These are phyloP conservation scores for Seriola aureovittata DNA, from an alignment of 2,113 vertebrate species.

Conservation along the genomic window DNA sequence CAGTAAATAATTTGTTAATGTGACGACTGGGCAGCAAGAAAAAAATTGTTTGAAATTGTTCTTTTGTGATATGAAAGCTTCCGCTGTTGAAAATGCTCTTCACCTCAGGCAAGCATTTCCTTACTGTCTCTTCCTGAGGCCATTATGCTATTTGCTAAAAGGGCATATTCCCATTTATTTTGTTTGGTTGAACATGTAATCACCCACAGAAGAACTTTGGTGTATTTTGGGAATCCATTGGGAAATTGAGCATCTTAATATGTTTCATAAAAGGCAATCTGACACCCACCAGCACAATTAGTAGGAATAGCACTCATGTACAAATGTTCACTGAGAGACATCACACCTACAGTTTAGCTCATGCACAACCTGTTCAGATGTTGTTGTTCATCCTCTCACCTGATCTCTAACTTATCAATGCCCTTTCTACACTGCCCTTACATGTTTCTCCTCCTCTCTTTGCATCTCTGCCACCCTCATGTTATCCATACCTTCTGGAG, in stretches of 20 bases:
- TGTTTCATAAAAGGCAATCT: neutral
- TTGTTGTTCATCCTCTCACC: constrained; percentile 12
- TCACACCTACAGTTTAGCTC: neutral
- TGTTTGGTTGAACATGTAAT: neutral
- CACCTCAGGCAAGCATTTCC: neutral
- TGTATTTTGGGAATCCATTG: neutral
- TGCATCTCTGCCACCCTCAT: neutral
- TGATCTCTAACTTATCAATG: neutral
- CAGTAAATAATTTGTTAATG: too few species aligned
- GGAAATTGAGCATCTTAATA: too few species aligned
- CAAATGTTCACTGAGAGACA: neutral
- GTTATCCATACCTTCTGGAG: neutral
- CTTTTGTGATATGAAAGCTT: neutral
- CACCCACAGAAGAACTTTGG: neutral
- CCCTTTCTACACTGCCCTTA: neutral
- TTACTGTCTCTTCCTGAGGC: neutral
- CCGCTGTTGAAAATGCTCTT: neutral
- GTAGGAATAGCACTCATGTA: neutral
- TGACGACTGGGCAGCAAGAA: too few species aligned
- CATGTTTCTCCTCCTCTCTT: neutral
- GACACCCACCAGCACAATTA: neutral
- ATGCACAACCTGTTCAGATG: neutral
- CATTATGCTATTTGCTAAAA: too few species aligned
- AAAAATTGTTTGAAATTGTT: too few species aligned
- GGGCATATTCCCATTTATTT: too few species aligned